These are phyloP conservation scores for Allacma fusca DNA, from an alignment of 2,888 invertebrate genomes.

Conservation along the genomic window DNA sequence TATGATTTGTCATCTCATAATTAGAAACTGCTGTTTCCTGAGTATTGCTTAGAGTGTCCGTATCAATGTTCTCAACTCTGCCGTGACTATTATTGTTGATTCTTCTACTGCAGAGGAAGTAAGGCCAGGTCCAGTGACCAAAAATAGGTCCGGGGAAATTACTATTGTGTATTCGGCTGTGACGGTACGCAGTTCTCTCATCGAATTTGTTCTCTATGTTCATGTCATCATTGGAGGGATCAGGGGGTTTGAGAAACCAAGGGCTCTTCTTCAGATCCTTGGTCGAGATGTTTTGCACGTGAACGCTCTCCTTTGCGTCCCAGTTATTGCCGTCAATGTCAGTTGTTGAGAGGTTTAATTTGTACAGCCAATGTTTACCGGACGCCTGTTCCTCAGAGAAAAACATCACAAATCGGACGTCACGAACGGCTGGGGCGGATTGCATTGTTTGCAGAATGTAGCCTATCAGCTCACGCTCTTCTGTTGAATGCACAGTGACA, in stretches of 20 bases:
- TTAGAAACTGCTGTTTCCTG: not conserved
- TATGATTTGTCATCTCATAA: not conserved
- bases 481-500: not conserved
- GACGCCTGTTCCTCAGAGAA: not conserved
- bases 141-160: conserved; percentile 9
- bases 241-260: conserved; percentile 52
- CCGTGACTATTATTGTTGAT: not conserved
- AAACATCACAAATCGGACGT: conserved; percentile 19
- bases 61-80: conserved; percentile 19
- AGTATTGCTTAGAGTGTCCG: conserved; percentile 9
- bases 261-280: conserved; percentile 47
- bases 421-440: conserved; percentile 9
- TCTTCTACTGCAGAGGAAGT: conserved; percentile 50
- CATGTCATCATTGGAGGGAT: not conserved
- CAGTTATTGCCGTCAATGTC: not conserved
- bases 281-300: not conserved
- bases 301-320: not conserved
- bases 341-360: not conserved
- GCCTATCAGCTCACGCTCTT: not conserved
- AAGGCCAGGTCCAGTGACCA: conserved; percentile 55
- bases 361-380: conserved; percentile 23
- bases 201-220: not conserved
- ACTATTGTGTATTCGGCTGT: not conserved
- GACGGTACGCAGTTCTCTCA: not conserved
- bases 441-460: conserved; percentile 23